These are phyloP conservation scores for Epistrophe eligans DNA, from an alignment of 2,888 invertebrate species.

Conservation along the genomic window DNA sequence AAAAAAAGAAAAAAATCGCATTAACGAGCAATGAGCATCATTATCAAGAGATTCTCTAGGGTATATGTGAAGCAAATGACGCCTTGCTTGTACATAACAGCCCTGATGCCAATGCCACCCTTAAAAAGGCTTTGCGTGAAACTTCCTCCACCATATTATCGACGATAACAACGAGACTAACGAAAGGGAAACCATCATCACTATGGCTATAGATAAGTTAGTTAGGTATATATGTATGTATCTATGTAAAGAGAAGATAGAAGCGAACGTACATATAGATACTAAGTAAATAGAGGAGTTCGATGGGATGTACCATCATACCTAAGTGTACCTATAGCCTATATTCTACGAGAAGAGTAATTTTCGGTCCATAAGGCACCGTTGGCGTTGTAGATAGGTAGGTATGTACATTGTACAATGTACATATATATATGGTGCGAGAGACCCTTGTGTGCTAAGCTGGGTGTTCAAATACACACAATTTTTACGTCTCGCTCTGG, in stretches of 20 bases:
- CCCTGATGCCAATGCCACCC: constrained; percentile 55
- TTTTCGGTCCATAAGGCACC: constrained; percentile 55
- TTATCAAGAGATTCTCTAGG: constrained; percentile 72
- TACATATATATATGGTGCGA: neutral
- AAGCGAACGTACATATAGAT: constrained; percentile 43
- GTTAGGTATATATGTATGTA: neutral
- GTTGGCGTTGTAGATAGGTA: neutral
- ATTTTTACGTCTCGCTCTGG: constrained; percentile 63
- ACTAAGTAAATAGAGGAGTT: constrained; percentile 68
- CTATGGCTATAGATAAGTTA: neutral
- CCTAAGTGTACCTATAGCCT: constrained; percentile 61
- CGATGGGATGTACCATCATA: constrained; percentile 23
- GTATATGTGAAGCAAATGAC: constrained; percentile 72
- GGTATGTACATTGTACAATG: no score
- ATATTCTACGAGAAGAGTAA: constrained; percentile 52
- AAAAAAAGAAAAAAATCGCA: constrained; percentile 48
- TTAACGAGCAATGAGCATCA: constrained; percentile 70
- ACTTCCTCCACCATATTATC: constrained; percentile 24
- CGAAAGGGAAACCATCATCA: constrained; percentile 74
- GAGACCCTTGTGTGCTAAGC: constrained; percentile 65
- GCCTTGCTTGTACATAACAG: constrained; percentile 68
- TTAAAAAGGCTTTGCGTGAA: constrained; percentile 60
- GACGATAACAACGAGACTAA: constrained; percentile 57
- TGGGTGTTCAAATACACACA: constrained; percentile 75
- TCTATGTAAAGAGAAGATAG: constrained; percentile 24